Evolutionary conservation across 2,113 vertebrate genomes (phyloP), one percentile per base, ranked within the genome.

Genomic region (Pao palembangensis): DNA sequence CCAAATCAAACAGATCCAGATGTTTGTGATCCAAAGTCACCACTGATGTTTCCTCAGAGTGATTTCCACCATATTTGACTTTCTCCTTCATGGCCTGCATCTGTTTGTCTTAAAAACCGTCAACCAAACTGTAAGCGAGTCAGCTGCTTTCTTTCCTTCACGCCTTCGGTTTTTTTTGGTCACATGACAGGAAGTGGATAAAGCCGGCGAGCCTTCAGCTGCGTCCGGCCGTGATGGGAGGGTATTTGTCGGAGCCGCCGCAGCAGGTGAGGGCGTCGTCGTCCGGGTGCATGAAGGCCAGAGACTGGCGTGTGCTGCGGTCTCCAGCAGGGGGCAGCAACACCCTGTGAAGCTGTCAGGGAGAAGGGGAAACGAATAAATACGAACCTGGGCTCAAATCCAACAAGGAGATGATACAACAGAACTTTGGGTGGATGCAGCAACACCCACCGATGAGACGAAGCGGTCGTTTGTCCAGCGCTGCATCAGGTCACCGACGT

Each of bases 401-500:
- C n/a, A n/a, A n/a, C n/a, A n/a, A n/a, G n/a, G n/a, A n/a, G n/a
- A n/a, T 31, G 8, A 31, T 31, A 6, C n/a, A 31, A 6, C 28
- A 31, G 28, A 13, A 6, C 21, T 51, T 4, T 2, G 14, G 50
- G 12, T 25, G 20, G 17, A 8, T 1, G 1, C 7, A 10, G 3
- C n/a, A 7, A 5, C 42, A 71, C 86, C 86, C 75, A 93, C 92
- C 61, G 73, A 84, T 19, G 92, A 92, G 23, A 91, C 19, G 8
- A 90, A 87, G 16, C 21, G 14, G 15, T 93, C 87, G 8, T 72
- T 78, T 25, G 90, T 92, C 92, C 91, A 93, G 44, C 90, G 79
- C 83, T 93, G 91, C 89, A 93, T 86, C 61, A 92, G n/a, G 64
- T 93, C 90, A 4, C 86, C 91, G 5, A 91, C 76, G 55, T 92